phyloP scores from a whole-genome alignment of 2,113 vertebrate species.

The Microcebus tavaratra region DNA sequence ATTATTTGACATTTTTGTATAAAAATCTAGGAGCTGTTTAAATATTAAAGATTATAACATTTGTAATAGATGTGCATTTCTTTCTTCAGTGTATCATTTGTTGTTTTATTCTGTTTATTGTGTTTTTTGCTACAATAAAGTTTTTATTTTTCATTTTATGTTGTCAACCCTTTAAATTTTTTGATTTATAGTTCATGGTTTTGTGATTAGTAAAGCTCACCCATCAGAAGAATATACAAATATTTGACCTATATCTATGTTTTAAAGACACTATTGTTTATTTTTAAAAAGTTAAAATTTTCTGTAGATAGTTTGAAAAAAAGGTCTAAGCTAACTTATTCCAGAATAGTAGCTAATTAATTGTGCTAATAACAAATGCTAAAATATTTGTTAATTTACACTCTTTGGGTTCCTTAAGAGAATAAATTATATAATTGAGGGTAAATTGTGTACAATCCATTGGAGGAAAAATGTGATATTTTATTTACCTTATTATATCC shows the following conservation, averaged over 20 bases:
- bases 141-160: neutral
- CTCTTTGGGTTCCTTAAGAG: neutral
- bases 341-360: neutral
- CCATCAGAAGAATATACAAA: neutral
- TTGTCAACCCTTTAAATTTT: neutral
- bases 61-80: neutral
- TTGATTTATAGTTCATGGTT: neutral
- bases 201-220: neutral
- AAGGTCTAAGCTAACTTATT: neutral
- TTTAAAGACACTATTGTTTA: neutral
- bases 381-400: neutral
- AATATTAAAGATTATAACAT: neutral
- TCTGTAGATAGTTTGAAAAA: neutral
- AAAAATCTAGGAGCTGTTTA: neutral
- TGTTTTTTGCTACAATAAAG: neutral
- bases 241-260: neutral
- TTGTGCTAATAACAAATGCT: neutral
- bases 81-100: neutral
- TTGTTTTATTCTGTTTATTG: neutral
- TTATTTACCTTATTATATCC: neutral
- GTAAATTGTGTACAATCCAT: neutral
- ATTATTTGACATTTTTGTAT: neutral
- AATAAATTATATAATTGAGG: neutral
- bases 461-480: neutral
- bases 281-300: neutral